Evolutionary conservation across 2,797 vertebrate species (phyloP), one percentile per base, ranked within the genome.

Genomic region (Gymnothorax reevesii): DNA sequence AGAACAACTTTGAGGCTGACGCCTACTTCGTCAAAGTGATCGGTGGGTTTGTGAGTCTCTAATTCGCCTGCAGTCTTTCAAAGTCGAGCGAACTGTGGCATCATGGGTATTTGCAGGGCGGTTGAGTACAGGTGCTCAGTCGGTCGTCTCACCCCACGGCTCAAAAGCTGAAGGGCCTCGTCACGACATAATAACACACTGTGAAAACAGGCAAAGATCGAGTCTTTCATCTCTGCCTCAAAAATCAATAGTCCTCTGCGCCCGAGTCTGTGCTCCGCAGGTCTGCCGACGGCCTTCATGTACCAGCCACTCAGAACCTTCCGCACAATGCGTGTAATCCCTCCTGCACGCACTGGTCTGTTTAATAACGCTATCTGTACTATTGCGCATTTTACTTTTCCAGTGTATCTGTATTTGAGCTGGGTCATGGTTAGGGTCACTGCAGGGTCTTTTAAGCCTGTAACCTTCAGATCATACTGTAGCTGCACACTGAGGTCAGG

Each of bases 21-120:
- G 98, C 98, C 62, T 99, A 99, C 92, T 99, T 99, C 89, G 98
- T 99, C 88, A 99, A 99, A 97, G 98, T 99, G 90, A 99, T 99
- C 90, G 98, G 98, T 99, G 94, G 98, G 98, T 97, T 2, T 7
- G 62, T 7, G 62, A n/a, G 20, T n/a, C 62, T 62, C 60, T 17
- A 0, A 12, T 42, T 42, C 2, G 33, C 33, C 2, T 8, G 57
- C 8, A 8, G 57, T 13, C 9, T 9, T 4, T 6, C 7, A 20
- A 1, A 22, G 3, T 22, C 4, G 20, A 5, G 20, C 20, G n/a
- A 20, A 66, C 60, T 2, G 62, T n/a, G 62, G 62, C 22, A n/a
- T 66, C 6, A 22, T n/a, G 62, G 62, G 62, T 66, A 66, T 66
- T 66, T 66, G 62, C 62, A 22, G 62, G 62, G 62, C 60, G 20